phyloP scores from a whole-genome alignment of 2,797 vertebrate species.

The Pyrocephalus nanus region DNA sequence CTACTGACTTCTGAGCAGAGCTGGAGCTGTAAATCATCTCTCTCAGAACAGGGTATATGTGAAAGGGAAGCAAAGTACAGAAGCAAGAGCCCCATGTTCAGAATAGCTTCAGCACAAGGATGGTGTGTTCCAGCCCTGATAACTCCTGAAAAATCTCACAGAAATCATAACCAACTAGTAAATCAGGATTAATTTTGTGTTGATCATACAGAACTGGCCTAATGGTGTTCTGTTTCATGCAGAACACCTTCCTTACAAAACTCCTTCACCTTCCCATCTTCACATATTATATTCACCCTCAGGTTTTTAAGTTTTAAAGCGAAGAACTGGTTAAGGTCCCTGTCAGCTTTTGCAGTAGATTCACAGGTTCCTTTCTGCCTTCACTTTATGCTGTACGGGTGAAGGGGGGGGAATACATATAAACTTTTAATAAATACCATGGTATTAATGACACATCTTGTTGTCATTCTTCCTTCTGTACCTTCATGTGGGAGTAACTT shows the following conservation, averaged over 20 bases:
- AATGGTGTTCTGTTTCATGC: not conserved
- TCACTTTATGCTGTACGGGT: rapidly evolving
- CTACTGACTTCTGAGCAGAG: not conserved
- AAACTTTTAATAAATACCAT: not conserved
- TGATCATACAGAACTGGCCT: not conserved
- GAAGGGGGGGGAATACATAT: not conserved
- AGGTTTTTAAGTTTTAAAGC: not conserved
- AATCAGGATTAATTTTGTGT: not conserved
- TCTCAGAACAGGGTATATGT: not conserved
- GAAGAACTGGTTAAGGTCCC: not conserved
- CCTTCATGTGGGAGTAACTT: not conserved
- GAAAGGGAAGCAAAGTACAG: not conserved
- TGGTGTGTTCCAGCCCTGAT: rapidly evolving
- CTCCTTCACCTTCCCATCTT: not conserved
- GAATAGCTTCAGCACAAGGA: not conserved
- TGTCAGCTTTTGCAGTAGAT: not conserved
- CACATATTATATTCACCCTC: not conserved
- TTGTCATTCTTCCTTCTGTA: not conserved
- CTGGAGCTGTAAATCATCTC: not conserved
- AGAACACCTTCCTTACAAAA: not conserved
- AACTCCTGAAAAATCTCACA: not conserved
- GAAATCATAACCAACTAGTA: not conserved
- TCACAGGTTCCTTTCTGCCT: not conserved
- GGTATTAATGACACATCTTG: not conserved
- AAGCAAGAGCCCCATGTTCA: not conserved